Conservation (phyloP, 2,113 vertebrate genomes). For the Psophia crepitans region DNA sequence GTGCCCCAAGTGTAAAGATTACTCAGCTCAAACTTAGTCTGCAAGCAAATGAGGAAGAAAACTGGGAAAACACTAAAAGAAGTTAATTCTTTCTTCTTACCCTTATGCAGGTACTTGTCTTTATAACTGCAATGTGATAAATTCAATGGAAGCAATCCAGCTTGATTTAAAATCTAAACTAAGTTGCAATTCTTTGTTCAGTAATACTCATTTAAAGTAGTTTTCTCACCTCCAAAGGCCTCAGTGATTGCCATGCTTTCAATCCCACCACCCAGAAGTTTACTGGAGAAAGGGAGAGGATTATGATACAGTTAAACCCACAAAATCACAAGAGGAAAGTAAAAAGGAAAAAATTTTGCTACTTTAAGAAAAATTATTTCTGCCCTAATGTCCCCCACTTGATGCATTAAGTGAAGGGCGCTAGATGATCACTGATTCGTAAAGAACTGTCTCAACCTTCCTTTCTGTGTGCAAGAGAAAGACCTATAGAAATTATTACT, state of each 20-base stretch:
- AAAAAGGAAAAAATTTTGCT: not conserved
- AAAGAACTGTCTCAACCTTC: not conserved
- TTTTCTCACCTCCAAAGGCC: slow-evolving; percentile 91
- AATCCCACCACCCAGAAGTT: slow-evolving; percentile 93
- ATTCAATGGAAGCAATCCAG: not conserved
- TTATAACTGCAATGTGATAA: not conserved
- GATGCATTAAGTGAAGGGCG: not conserved
- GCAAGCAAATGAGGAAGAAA: not conserved
- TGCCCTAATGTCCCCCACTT: not conserved
- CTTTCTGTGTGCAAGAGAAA: not conserved
- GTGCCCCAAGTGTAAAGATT: not conserved
- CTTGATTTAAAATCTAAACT: not conserved
- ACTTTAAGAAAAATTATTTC: not conserved
- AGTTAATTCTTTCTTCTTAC: not conserved
- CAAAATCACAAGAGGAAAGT: not conserved
- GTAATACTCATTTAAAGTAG: not conserved
- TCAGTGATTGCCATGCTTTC: slow-evolving; percentile 99
- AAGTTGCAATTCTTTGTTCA: not conserved
- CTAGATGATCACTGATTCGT: not conserved
- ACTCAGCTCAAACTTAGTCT: not conserved
- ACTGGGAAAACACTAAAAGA: not conserved
- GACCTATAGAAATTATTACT: not conserved
- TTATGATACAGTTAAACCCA: not conserved
- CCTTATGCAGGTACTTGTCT: not conserved
- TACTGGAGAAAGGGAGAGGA: slow-evolving; percentile 77